Evolutionary conservation across 2,113 vertebrate genomes (phyloP).

Genomic region (Ploceus nigricollis): DNA sequence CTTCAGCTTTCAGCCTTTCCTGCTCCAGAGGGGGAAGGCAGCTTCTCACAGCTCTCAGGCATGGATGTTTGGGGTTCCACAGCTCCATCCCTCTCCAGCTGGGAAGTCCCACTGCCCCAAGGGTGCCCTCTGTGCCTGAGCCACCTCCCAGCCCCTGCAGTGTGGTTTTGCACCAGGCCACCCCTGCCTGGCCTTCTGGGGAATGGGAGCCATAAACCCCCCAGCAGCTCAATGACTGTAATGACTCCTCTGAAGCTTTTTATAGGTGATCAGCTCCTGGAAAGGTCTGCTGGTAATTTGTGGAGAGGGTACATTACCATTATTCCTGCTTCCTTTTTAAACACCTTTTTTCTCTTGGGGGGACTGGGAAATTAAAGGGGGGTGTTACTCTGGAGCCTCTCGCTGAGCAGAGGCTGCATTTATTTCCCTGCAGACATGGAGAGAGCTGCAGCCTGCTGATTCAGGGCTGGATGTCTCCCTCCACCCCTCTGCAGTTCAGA

Average conservation of each 20-base stretch:
- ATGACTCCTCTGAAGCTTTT: constrained; percentile 62
- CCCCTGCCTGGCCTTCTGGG: not conserved
- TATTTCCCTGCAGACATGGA: constrained; percentile 2
- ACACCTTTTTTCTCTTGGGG: constrained; percentile 30
- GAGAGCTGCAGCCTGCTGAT: constrained; percentile 12
- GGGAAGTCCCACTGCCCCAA: not conserved
- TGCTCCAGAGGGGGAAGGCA: not conserved
- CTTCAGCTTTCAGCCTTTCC: not conserved
- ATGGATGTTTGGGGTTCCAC: rapidly evolving
- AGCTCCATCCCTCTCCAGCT: not conserved
- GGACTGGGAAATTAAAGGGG: constrained; percentile 12
- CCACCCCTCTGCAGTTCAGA: not conserved
- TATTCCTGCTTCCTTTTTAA: constrained; percentile 57
- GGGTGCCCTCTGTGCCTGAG: not conserved
- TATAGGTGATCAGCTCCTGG: constrained; percentile 57
- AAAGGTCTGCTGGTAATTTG: constrained; percentile 68
- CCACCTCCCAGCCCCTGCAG: not conserved
- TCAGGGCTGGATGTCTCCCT: not conserved
- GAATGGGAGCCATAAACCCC: constrained; percentile 37
- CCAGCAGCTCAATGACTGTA: constrained; percentile 47
- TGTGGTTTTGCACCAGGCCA: not conserved
- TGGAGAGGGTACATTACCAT: constrained; percentile 52
- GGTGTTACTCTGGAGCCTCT: constrained; percentile 4
- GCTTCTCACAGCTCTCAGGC: not conserved
- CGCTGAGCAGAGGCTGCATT: constrained; percentile 19